These are phyloP conservation scores for Dicrurus megarhynchus DNA, from an alignment of 2,113 vertebrate genomes.

Conservation along the genomic window DNA sequence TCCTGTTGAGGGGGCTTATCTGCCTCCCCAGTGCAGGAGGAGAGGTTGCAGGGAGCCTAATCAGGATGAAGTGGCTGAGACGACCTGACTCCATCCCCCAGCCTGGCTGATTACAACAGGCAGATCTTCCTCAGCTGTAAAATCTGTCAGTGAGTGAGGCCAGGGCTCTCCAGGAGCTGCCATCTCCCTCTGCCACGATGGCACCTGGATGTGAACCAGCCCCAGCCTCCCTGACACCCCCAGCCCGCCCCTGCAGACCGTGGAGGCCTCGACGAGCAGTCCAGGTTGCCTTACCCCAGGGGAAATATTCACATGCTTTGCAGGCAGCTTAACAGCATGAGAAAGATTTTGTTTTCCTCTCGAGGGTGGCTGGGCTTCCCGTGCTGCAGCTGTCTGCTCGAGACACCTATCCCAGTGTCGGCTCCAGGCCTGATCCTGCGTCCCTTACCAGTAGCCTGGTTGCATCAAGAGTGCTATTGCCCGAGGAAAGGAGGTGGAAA, in stretches of 20 bases:
- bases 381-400: not conserved
- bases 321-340: not conserved
- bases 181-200: rapidly evolving
- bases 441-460: not conserved
- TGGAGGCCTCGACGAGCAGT: rapidly evolving
- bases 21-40: not conserved
- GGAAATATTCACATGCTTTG: not conserved
- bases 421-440: not conserved
- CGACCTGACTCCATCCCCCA: rapidly evolving
- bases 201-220: not conserved
- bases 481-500: not conserved
- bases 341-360: constrained; percentile 2
- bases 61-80: not conserved
- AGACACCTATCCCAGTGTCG: not conserved
- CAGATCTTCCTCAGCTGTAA: not conserved
- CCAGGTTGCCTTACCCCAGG: not conserved
- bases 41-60: not conserved
- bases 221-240: not conserved
- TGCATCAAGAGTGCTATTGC: not conserved
- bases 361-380: rapidly evolving
- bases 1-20: not conserved
- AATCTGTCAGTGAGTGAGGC: not conserved
- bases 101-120: rapidly evolving
- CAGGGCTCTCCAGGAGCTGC: not conserved
- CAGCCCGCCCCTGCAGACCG: rapidly evolving